A percentile compares a stretch with the other conserved stretches of the same genome.
Evolutionary conservation across 2,113 vertebrate species (phyloP).

Genomic region (Pungitius pungitius): DNA sequence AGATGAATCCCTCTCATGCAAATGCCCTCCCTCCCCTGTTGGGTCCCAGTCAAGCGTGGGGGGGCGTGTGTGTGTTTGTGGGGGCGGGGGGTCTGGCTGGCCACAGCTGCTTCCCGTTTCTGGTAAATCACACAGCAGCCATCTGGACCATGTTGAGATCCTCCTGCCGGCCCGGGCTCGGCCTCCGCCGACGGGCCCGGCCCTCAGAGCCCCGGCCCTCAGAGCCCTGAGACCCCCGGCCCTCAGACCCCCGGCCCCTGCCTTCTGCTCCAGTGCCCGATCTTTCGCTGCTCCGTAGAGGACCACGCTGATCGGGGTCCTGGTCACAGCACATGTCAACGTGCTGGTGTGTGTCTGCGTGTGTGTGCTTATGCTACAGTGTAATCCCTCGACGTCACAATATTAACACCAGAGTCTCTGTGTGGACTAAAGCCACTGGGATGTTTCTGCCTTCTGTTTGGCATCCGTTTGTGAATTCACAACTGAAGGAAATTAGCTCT

Average conservation of each 20-base stretch:
- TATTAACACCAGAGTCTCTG: constrained; percentile 17
- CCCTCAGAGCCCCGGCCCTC: constrained; percentile 74
- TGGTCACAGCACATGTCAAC: constrained; percentile 1
- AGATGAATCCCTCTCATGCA: constrained; percentile 94
- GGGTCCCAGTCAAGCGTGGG: constrained; percentile 88
- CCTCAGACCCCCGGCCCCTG: constrained; percentile 74
- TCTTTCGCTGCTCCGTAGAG: constrained; percentile 67
- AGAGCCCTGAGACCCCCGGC: constrained; percentile 67
- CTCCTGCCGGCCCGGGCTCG: constrained; percentile 52
- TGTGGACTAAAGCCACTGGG: not conserved
- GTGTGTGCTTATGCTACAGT: not conserved
- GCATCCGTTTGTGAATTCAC: not conserved
- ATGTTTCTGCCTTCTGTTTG: not conserved
- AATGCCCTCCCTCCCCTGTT: constrained; percentile 85
- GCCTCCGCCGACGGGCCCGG: constrained; percentile 64
- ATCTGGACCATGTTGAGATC: constrained; percentile 86
- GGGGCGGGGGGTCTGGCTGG: constrained; percentile 80
- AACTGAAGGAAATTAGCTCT: not conserved
- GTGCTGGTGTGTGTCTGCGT: constrained; percentile 27
- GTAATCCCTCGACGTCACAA: not conserved
- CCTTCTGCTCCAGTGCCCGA: constrained; percentile 76
- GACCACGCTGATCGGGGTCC: constrained; percentile 43
- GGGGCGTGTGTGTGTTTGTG: constrained; percentile 48
- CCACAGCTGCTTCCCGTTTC: constrained; percentile 93
- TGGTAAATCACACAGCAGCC: constrained; percentile 83